Conservation (phyloP, 2,888 invertebrate species). For the Andricus curvator region DNA sequence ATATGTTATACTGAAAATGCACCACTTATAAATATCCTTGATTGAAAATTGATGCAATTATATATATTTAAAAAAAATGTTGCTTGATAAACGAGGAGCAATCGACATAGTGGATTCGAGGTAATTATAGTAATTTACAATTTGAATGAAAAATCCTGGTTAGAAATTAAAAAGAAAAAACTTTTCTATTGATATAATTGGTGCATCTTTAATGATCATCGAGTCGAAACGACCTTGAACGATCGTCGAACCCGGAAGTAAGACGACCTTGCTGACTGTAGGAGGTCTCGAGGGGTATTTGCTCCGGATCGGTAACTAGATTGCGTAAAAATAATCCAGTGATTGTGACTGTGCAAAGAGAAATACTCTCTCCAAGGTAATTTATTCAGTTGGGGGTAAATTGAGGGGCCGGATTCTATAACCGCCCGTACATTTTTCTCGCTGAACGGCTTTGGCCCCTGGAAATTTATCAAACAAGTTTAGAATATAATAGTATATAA, state of each 20-base stretch:
- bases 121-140: background rate
- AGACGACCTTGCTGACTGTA: slow-evolving; percentile 53
- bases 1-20: background rate
- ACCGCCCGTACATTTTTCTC: too few relatives aligned
- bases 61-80: background rate
- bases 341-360: slow-evolving; percentile 45
- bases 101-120: background rate
- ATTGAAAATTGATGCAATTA: too few relatives aligned
- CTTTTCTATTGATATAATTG: background rate
- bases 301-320: slow-evolving; percentile 44
- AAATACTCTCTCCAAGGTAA: slow-evolving; percentile 17
- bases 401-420: too few relatives aligned
- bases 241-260: slow-evolving; percentile 60
- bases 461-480: too few relatives aligned
- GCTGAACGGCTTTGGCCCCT: too few relatives aligned
- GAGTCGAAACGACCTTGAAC: slow-evolving; percentile 52
- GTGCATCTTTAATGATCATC: background rate
- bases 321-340: slow-evolving; percentile 47
- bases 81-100: background rate
- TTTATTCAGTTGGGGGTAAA: background rate
- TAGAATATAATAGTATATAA: too few relatives aligned
- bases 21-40: too few relatives aligned
- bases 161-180: background rate
- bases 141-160: background rate
- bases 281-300: slow-evolving; percentile 40